Percentiles rank a stretch among this genome's conserved stretches.
Evolutionary conservation across 2,797 vertebrate species (phyloP).

Genomic region (Microcaecilia unicolor): DNA sequence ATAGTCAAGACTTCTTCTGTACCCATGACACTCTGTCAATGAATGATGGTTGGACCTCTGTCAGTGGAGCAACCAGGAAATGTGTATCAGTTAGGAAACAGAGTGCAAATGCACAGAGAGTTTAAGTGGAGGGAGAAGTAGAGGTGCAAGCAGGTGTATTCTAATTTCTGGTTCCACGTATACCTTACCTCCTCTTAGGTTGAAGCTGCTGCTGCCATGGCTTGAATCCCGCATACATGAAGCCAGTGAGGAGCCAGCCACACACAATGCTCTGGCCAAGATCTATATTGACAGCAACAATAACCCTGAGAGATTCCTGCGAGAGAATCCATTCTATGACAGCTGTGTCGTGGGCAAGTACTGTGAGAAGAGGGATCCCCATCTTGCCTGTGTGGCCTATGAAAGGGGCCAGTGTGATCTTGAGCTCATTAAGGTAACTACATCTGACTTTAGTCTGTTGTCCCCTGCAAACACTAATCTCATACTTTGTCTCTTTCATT

Average conservation of each 20-base stretch:
- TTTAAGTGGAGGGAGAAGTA: too few species aligned
- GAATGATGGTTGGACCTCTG: too few species aligned
- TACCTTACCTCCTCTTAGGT: slow-evolving; percentile 59
- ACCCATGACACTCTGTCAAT: too few species aligned
- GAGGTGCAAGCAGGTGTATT: too few species aligned
- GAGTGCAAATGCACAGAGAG: too few species aligned
- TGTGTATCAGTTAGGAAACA: too few species aligned
- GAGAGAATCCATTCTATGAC: slow-evolving; percentile 84
- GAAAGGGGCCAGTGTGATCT: slow-evolving; percentile 87
- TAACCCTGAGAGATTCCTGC: slow-evolving; percentile 81
- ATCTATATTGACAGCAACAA: slow-evolving; percentile 95
- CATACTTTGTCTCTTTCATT: too few species aligned
- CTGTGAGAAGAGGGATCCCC: slow-evolving; percentile 91
- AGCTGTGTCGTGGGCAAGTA: slow-evolving; percentile 86
- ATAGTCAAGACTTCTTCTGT: too few species aligned
- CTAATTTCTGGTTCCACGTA: too few species aligned
- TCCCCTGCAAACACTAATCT: too few species aligned
- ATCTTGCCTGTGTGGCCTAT: slow-evolving; percentile 86
- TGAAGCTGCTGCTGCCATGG: slow-evolving; percentile 87
- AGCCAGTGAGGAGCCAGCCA: slow-evolving; percentile 86
- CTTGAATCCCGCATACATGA: slow-evolving; percentile 86
- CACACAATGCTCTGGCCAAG: slow-evolving; percentile 87
- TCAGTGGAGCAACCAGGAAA: too few species aligned
- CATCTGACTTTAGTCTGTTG: background rate
- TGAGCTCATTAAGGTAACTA: slow-evolving; percentile 81